Evolutionary conservation across 2,113 vertebrate species (phyloP).

Genomic region (Phrynosoma platyrhinos): DNA sequence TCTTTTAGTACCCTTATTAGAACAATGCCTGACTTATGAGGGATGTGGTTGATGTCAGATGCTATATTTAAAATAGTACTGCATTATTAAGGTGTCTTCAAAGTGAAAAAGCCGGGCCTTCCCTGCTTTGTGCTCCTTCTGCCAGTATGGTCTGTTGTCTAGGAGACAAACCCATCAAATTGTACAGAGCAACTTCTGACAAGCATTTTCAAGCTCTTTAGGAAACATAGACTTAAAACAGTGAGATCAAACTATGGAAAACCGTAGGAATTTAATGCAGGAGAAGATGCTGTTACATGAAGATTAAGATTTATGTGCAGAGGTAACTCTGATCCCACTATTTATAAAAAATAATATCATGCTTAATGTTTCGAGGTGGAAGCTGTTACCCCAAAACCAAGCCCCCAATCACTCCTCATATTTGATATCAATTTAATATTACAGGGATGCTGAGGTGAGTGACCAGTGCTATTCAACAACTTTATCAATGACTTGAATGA

Average conservation of each 20-base stretch:
- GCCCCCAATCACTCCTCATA: no score
- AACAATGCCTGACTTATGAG: constrained; percentile 15
- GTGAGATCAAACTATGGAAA: constrained; percentile 28
- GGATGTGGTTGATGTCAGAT: constrained; percentile 24
- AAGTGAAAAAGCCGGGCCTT: constrained; percentile 12
- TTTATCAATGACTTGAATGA: no score
- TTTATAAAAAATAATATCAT: no score
- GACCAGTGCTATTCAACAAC: no score
- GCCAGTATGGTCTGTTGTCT: constrained; percentile 59
- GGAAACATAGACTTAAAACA: constrained; percentile 54
- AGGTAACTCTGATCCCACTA: background rate
- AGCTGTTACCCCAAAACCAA: no score
- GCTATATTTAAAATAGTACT: constrained; percentile 44
- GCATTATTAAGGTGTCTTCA: constrained; percentile 31
- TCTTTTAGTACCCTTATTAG: background rate
- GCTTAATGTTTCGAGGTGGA: no score
- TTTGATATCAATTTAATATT: no score
- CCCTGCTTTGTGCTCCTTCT: constrained; percentile 8
- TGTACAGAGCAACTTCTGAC: constrained; percentile 13
- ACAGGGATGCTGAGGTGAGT: no score
- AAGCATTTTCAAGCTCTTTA: constrained; percentile 46
- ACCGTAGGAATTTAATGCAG: background rate
- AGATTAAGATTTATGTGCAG: background rate
- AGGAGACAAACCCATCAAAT: constrained; percentile 62
- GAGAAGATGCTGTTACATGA: background rate